Percentiles rank a stretch among this genome's conserved stretches.
phyloP scores from a whole-genome alignment of 2,113 vertebrate species.

The Passer domesticus region DNA sequence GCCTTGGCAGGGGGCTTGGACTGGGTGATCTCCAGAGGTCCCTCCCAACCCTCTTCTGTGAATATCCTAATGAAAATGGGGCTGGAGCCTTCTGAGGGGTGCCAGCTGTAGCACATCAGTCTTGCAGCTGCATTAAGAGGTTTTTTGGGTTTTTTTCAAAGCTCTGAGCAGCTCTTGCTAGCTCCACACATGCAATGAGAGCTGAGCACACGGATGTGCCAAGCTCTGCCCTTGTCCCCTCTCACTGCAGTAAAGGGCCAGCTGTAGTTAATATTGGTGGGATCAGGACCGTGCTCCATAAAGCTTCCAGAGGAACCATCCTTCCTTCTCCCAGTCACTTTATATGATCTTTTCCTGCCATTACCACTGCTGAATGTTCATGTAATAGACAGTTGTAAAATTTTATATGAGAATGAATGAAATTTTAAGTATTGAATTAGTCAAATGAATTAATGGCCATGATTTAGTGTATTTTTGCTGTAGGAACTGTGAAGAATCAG shows the following conservation, averaged over 20 bases:
- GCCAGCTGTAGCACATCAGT: not conserved
- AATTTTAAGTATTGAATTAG: conserved; percentile 42
- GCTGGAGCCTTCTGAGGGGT: not conserved
- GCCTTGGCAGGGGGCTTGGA: too few relatives aligned
- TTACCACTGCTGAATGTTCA: not conserved
- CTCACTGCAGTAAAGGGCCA: not conserved
- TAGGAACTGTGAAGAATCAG: conserved; percentile 12
- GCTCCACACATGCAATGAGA: not conserved
- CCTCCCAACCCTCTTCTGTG: not conserved
- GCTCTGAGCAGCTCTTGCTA: not conserved
- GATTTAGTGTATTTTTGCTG: conserved; percentile 24
- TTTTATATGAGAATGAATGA: conserved; percentile 13
- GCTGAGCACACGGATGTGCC: not conserved
- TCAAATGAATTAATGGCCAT: conserved; percentile 16
- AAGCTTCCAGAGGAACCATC: conserved; percentile 1
- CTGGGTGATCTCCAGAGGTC: not conserved
- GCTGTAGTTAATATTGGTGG: not conserved
- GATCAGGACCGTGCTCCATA: not conserved
- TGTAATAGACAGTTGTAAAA: conserved; percentile 11
- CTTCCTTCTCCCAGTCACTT: not conserved
- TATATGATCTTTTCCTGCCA: not conserved
- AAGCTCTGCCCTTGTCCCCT: not conserved
- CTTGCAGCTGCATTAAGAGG: not conserved
- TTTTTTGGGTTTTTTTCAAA: not conserved
- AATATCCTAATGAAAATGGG: accelerated